These are phyloP conservation scores for Tricholaema leucomelas DNA, from an alignment of 2,113 vertebrate species.

Conservation along the genomic window DNA sequence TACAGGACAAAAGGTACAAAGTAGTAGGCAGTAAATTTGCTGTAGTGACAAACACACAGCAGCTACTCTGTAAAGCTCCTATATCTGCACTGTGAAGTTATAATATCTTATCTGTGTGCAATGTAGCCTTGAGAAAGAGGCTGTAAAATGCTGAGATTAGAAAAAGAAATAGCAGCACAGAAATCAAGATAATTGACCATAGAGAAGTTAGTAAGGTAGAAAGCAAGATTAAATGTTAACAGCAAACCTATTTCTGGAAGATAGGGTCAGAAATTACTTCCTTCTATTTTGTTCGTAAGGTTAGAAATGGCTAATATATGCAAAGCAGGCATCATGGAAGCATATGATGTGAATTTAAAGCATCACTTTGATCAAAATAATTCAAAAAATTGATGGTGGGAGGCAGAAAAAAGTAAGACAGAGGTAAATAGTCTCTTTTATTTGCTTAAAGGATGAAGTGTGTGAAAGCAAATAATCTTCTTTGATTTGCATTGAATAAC, in stretches of 20 bases:
- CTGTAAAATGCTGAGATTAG: not conserved
- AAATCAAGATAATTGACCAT: not conserved
- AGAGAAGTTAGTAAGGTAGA: not conserved
- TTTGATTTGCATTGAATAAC: not conserved
- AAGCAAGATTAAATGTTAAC: not conserved
- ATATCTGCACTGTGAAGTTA: not conserved
- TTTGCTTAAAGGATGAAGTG: conserved; percentile 16
- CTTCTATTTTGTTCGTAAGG: not conserved
- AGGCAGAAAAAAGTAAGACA: not conserved
- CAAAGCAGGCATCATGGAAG: not conserved
- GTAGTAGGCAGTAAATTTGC: not conserved
- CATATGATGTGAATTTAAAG: not conserved
- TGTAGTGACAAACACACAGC: not conserved
- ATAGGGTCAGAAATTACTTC: not conserved
- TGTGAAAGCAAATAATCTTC: conserved; percentile 13
- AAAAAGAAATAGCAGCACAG: not conserved
- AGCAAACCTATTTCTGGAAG: not conserved
- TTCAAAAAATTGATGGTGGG: not conserved
- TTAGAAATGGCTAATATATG: not conserved
- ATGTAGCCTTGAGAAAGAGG: not conserved
- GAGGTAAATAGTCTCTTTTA: not conserved
- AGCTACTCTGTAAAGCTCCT: not conserved
- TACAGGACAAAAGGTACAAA: not conserved
- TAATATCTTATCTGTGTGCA: not conserved
- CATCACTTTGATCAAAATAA: not conserved